These are phyloP conservation scores for Stenodera caucasica DNA, from an alignment of 2,888 invertebrate genomes.

Conservation along the genomic window DNA sequence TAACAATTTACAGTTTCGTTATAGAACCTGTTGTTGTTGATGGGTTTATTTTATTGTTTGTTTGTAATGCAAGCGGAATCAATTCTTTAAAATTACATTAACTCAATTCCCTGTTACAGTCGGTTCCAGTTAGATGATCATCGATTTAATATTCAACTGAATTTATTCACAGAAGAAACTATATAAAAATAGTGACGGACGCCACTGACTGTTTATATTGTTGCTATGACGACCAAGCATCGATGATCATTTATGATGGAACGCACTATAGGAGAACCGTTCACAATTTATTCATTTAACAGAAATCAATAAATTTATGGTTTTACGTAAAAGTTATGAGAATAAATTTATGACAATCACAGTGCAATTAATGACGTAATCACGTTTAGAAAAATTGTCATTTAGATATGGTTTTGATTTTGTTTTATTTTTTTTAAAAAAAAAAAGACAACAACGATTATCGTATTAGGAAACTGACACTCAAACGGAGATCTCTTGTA, in stretches of 20 bases:
- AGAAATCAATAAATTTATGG: background rate
- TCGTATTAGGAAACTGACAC: too few species aligned
- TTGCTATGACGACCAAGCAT: too few species aligned
- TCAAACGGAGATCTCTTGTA: constrained; percentile 91
- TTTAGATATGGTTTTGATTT: constrained; percentile 41
- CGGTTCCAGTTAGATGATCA: too few species aligned
- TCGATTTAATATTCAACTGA: too few species aligned
- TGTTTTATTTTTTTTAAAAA: too few species aligned
- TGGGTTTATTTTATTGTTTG: constrained; percentile 17
- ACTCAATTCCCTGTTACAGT: background rate
- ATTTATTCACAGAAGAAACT: too few species aligned
- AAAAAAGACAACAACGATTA: too few species aligned
- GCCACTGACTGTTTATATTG: too few species aligned
- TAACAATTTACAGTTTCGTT: constrained; percentile 26
- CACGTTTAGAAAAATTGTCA: constrained; percentile 29
- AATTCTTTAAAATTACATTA: constrained; percentile 1
- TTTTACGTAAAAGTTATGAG: constrained; percentile 16
- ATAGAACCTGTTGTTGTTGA: constrained; percentile 19
- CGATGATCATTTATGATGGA: too few species aligned
- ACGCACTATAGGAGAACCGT: background rate
- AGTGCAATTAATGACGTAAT: constrained; percentile 39
- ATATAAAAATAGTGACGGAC: too few species aligned
- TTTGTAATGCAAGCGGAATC: constrained; percentile 24
- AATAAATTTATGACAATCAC: constrained; percentile 43
- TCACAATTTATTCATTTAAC: background rate